phyloP scores from a whole-genome alignment of 2,113 vertebrate species.

The Callithrix jacchus region DNA sequence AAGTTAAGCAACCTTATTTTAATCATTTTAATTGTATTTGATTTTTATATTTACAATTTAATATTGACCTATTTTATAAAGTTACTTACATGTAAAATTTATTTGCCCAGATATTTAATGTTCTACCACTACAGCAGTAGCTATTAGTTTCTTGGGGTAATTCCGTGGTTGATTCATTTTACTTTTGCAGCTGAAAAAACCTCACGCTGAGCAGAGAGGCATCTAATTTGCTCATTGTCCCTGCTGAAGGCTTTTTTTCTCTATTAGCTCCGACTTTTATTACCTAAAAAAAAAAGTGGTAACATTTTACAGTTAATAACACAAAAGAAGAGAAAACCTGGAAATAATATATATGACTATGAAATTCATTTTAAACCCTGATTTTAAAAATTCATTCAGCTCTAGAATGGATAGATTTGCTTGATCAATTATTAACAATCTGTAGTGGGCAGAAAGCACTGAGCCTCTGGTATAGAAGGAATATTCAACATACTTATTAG shows the following conservation, averaged over 20 bases:
- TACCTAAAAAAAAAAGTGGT: constrained; percentile 80
- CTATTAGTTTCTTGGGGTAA: constrained; percentile 84
- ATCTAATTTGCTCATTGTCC: constrained; percentile 80
- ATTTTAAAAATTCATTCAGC: constrained; percentile 61
- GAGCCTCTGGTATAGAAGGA: constrained; percentile 10
- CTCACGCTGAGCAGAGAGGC: constrained; percentile 79
- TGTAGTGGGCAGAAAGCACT: not conserved
- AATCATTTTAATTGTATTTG: not conserved
- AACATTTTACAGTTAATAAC: constrained; percentile 81
- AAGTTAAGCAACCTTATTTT: not conserved
- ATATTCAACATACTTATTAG: constrained; percentile 15
- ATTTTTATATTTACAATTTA: not conserved
- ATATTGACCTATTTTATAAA: not conserved
- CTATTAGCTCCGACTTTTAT: constrained; percentile 71
- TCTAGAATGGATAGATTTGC: not conserved
- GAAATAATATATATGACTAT: constrained; percentile 76
- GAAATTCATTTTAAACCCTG: constrained; percentile 66
- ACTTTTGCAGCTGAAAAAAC: constrained; percentile 73
- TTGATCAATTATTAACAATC: not conserved
- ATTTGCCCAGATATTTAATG: not conserved
- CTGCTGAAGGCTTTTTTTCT: constrained; percentile 81
- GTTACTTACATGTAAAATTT: not conserved
- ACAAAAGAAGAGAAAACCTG: constrained; percentile 71
- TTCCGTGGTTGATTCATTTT: constrained; percentile 74
- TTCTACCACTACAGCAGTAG: constrained; percentile 41